Percentiles rank a stretch among this genome's conserved stretches.
These are phyloP conservation scores for Centroberyx gerrardi DNA, from an alignment of 2,797 vertebrate species.

Conservation along the genomic window DNA sequence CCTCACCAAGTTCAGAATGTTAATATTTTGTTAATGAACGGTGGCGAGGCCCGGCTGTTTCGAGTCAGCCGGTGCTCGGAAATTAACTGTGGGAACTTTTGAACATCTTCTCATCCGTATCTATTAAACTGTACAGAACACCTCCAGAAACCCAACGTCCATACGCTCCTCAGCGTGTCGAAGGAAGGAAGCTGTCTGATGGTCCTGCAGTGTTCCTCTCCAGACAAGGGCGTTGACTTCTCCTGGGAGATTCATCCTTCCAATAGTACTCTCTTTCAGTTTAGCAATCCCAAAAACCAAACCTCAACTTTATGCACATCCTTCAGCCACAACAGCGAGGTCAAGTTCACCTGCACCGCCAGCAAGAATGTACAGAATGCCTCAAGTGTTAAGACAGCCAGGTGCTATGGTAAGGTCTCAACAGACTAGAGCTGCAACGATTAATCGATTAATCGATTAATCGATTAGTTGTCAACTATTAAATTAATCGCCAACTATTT, in stretches of 20 bases:
- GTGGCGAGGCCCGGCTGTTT: background rate
- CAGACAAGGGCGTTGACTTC: accelerated
- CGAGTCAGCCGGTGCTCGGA: background rate
- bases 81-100: too few relatives aligned
- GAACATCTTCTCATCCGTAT: background rate
- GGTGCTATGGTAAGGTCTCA: constrained; percentile 48
- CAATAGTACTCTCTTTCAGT: accelerated
- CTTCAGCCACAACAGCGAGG: accelerated
- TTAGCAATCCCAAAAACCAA: accelerated
- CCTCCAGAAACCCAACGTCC: constrained; percentile 28
- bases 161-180: accelerated
- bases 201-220: constrained; percentile 39
- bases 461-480: too few relatives aligned
- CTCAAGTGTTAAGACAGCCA: accelerated
- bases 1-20: background rate
- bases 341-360: constrained; percentile 55
- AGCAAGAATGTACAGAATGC: accelerated
- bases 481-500: too few relatives aligned
- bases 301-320: accelerated
- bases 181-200: background rate
- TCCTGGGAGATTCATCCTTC: constrained; percentile 28
- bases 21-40: background rate
- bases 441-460: too few relatives aligned
- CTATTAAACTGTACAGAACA: constrained; percentile 48
- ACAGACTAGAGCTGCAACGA: too few relatives aligned